Evolutionary conservation across 2,888 invertebrate species (phyloP), one percentile per base, ranked within the genome.

Genomic region (Drosophila greeni): DNA sequence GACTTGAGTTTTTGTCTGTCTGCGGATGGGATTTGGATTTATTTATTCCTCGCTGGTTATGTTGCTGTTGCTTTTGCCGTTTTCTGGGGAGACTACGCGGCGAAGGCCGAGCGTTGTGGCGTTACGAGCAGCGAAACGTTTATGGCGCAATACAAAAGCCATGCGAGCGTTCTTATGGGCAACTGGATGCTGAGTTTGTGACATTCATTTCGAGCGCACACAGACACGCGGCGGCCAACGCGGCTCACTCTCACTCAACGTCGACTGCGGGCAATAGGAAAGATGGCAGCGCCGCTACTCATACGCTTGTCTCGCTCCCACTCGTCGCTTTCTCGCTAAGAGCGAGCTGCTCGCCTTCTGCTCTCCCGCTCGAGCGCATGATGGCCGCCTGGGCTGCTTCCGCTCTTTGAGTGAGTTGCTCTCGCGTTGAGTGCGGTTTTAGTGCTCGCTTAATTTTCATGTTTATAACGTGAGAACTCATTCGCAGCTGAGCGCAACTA

Each of bases 81-180:
- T 81, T 61, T 62, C 43, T 49, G 43, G 42, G 59, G 69, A 52
- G 67, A 66, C 69, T 61, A 60, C 59, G 59, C 62, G 59, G 86
- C 87, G 86, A 87, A 86, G 88, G 88, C 88, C 88, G 86, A 87
- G 86, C 88, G 88, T 88, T 88, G 79, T 80, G 87, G 88, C 88
- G 88, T 88, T 88, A 88, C 88, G 88, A 88, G 87, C 88, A 88
- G 88, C 88, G 86, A 86, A 88, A 87, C 88, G 88, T 88, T 88
- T 88, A 88, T 88, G 88, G 87, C 86, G 86, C 88, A 87, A 88
- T 88, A 88, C 88, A 88, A 88, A 88, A 88, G 88, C 88, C 88
- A 86, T 87, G 87, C 87, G 87, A 85, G 85, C 72, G 73, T 75
- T 78, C 79, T 83, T 82, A 83, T 83, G 83, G 77, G 73, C 74